Percentiles rank a stretch among this genome's conserved stretches.
phyloP scores from a whole-genome alignment of 2,797 vertebrate species.

The Enteromius thamalakanensis region DNA sequence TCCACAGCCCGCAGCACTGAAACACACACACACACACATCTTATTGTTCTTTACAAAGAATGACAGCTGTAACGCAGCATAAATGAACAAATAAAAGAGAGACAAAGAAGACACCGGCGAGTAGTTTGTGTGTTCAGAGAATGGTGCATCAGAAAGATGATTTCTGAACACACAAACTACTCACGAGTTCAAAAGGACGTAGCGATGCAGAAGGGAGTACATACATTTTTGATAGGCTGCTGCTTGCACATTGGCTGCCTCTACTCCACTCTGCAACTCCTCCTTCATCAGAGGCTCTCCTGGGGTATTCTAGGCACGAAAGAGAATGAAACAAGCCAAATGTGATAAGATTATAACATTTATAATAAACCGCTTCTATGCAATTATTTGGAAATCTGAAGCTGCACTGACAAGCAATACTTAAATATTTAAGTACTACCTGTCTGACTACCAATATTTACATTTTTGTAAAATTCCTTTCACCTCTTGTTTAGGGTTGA shows the following conservation, averaged over 20 bases:
- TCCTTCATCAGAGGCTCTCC: constrained; percentile 86
- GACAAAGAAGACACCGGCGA: not conserved
- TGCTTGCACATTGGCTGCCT: constrained; percentile 83
- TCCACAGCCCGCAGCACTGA: constrained; percentile 87
- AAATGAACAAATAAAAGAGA: not conserved
- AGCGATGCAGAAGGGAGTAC: not conserved
- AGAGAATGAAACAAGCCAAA: constrained; percentile 11
- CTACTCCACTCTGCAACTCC: constrained; percentile 89
- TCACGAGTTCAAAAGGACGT: not conserved
- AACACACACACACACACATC: not conserved
- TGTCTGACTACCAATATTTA: not conserved
- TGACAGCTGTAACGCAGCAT: constrained; percentile 11
- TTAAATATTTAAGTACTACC: not conserved
- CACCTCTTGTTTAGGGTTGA: not conserved
- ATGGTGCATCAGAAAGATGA: not conserved
- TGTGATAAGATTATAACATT: not conserved
- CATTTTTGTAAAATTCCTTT: not conserved
- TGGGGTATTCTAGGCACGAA: constrained; percentile 73
- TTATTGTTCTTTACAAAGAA: constrained; percentile 7
- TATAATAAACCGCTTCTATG: not conserved
- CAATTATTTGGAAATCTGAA: not conserved
- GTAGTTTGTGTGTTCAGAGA: not conserved
- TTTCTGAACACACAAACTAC: not conserved
- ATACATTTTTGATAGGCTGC: constrained; percentile 86
- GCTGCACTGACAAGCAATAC: not conserved